These are phyloP conservation scores for Zoanthus sociatus DNA, from an alignment of 92 coral and sea anemone genomes.

Conservation along the genomic window DNA sequence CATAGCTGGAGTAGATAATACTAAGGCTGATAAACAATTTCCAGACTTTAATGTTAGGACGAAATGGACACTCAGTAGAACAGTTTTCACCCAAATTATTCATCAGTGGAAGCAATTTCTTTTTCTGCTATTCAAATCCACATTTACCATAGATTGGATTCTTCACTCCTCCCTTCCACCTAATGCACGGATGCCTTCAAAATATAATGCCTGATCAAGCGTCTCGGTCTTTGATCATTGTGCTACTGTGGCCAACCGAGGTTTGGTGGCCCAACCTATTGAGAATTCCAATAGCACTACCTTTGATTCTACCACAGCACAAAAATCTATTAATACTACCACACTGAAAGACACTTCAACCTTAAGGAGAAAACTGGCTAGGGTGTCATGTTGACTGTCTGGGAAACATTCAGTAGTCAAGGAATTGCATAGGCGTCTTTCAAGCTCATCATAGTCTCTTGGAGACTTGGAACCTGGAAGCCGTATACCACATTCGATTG, in stretches of 20 bases:
- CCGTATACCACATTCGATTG: constrained; percentile 49
- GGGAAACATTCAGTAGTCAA: constrained; percentile 33
- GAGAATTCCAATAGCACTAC: constrained; percentile 32
- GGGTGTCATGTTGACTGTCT: constrained; percentile 61
- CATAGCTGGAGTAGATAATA: constrained; percentile 15
- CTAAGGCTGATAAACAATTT: constrained; percentile 56
- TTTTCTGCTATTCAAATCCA: too few relatives aligned
- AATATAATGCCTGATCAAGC: constrained; percentile 13
- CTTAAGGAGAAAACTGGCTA: constrained; percentile 40
- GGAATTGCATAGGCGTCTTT: constrained; percentile 58
- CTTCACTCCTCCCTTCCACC: constrained; percentile 61
- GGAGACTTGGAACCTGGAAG: constrained; percentile 45
- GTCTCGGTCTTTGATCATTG: neutral
- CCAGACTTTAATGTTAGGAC: constrained; percentile 54
- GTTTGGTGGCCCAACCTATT: neutral
- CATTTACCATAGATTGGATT: constrained; percentile 60
- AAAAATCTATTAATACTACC: constrained; percentile 48
- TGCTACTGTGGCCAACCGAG: constrained; percentile 12
- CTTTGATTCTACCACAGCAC: constrained; percentile 37
- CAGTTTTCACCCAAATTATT: constrained; percentile 28
- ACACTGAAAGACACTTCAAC: constrained; percentile 47
- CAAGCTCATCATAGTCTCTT: constrained; percentile 55
- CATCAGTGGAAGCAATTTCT: constrained; percentile 35
- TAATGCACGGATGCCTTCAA: constrained; percentile 53
- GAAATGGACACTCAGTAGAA: constrained; percentile 50